Evolutionary conservation across 1,140 invertebrate species (phyloP), one percentile per base, ranked within the genome.

Genomic region (Subanguina moxae): DNA sequence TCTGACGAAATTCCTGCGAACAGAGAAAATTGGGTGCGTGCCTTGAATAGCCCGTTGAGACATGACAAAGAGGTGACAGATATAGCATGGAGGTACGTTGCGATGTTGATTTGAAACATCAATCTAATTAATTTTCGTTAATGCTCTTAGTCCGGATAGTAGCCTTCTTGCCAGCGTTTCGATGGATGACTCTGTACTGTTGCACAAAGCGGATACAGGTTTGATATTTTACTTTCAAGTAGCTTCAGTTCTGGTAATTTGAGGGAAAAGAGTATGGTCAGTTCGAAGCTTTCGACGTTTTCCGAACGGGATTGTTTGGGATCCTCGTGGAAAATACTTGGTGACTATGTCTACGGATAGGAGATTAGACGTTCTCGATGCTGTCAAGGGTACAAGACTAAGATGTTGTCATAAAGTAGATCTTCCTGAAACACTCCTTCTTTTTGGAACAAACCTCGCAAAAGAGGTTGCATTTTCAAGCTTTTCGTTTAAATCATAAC

Each of bases 261-360:
- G 27, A 76, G 71, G 64, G 8, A 68, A 65, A 45, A 42, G 63
- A 9, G 27, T 77, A 19, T 76, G 74, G 74, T 27, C 56, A 28
- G n/a, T 68, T 1, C 72, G 75, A n/a, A 57, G 61, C 43, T 72
- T 65, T 38, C 74, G 74, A 19, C 68, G 64, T 15, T 76, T 71
- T 67, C 43, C 65, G 1, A 68, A 64, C 52, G 75, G 75, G 11
- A 38, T 76, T 23, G 23, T 56, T 13, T 76, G 75, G 75, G 75
- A 76, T 65, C 76, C 75, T 13, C 57, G 64, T 25, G 76, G 76
- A 19, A 71, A 77, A 32, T 76, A 76, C 45, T 11, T 76, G n/a
- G 64, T 78, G 3, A 64, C 76, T 1, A 19, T 76, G 21, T 78
- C 76, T n/a, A 76, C 76, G 5, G 75, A 78, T 59, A 62, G 74